Evolutionary conservation across 2,797 vertebrate species (phyloP), one percentile per base, ranked within the genome.

Genomic region (Florisuga fusca): DNA sequence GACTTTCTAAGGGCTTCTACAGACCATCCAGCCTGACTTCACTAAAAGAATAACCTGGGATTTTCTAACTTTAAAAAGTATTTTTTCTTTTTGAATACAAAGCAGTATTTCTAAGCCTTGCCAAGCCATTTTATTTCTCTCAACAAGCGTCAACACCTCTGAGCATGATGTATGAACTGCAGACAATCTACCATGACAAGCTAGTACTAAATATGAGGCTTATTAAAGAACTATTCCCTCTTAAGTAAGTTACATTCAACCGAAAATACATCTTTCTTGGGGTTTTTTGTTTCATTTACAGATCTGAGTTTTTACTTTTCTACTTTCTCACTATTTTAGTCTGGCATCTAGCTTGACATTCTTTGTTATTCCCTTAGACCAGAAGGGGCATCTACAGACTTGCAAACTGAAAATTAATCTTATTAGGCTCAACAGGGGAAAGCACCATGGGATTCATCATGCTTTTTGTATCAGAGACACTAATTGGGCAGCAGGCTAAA

Each of bases 401-500:
- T 72, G 43, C 26, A 72, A 61, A 36, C 36, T 53, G 29, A 87
- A 85, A 90, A 62, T 41, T 9, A 63, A 41, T 87, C 81, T 69
- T 81, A 59, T 92, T 81, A 59, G 18, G 43, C 62, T 84, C 76
- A 75, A 31, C 46, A n/a, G 76, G 55, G 84, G 64, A 68, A 93
- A 57, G 31, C 46, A 20, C 16, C 46, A 22, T 17, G 53, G 38
- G 79, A 89, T 91, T 93, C 79, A 78, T 86, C 83, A 55, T 3
- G 0, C 20, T 4, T 92, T 46, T 93, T 78, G 34, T 55, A 72
- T 63, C 66, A 53, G 43, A 58, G 50, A 53, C 4, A 74, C 62
- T 95, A 91, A 95, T 9, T 95, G 89, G 89, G 85, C 79, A 94
- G 72, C 58, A 85, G 34, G 85, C 69, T 78, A 67, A 81, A 89